Evolutionary conservation across 2,797 vertebrate genomes (phyloP).

Genomic region (Protosalanx chinensis): DNA sequence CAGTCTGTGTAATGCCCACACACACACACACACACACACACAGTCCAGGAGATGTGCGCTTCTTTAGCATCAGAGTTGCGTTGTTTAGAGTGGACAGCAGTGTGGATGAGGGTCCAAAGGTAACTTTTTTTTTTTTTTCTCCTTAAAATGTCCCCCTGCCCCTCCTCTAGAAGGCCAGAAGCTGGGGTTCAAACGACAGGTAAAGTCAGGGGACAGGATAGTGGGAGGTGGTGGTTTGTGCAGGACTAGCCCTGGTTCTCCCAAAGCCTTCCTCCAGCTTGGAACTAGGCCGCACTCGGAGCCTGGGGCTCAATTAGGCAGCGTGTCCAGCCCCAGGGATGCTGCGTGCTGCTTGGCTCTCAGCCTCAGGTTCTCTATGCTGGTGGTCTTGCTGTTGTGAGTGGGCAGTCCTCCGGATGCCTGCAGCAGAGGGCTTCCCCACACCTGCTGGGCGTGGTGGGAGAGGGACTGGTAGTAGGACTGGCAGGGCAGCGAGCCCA

Average conservation of each 20-base stretch:
- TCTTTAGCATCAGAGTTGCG: too few species aligned
- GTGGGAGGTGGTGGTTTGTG: conserved; percentile 35
- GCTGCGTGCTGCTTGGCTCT: conserved; percentile 95
- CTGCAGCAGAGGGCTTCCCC: conserved; percentile 91
- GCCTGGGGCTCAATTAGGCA: conserved; percentile 83
- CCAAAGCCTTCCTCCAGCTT: conserved; percentile 28
- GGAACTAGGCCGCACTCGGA: conserved; percentile 7
- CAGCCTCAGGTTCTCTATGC: conserved; percentile 95
- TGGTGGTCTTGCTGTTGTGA: conserved; percentile 98
- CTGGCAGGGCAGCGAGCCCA: conserved; percentile 93
- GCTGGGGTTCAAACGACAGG: too few species aligned
- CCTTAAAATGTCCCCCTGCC: conserved; percentile 21
- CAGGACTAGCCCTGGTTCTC: conserved; percentile 39
- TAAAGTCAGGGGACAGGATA: too few species aligned
- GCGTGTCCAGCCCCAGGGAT: conserved; percentile 92
- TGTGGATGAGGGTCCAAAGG: not conserved
- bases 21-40: conserved; percentile 14
- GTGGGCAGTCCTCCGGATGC: conserved; percentile 74
- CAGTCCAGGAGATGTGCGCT: conserved; percentile 29
- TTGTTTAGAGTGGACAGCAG: too few species aligned
- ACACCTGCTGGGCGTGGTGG: conserved; percentile 90
- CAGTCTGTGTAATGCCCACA: too few species aligned
- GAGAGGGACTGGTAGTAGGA: conserved; percentile 97
- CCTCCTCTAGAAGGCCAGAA: conserved; percentile 10
- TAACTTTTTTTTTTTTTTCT: conserved; percentile 29